Conservation (phyloP, 1,140 invertebrate species). For the Chironomus striatipennis region DNA sequence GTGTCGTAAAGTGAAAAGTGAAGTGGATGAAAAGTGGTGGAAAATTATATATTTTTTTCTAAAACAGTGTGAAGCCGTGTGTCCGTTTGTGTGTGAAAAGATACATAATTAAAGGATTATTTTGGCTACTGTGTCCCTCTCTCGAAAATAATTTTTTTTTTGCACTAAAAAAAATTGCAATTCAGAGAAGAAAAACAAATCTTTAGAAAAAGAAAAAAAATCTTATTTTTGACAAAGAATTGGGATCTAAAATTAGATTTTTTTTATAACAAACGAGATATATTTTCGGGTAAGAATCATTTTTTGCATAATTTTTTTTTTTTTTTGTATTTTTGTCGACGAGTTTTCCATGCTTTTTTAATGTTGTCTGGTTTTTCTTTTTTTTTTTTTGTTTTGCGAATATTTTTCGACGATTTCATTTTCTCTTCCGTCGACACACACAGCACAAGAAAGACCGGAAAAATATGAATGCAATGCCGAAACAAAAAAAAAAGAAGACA, state of each 20-base stretch:
- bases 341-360: conserved; percentile 16
- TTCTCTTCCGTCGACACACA: neutral
- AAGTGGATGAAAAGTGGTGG: conserved; percentile 11
- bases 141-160: neutral
- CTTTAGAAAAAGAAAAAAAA: neutral
- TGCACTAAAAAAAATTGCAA: neutral
- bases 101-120: conserved; percentile 4
- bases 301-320: conserved; percentile 18
- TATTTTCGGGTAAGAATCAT: conserved; percentile 19
- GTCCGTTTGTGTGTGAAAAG: neutral
- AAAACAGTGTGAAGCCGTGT: neutral
- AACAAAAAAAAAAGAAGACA: neutral
- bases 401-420: neutral
- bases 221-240: neutral
- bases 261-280: conserved; percentile 8
- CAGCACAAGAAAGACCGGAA: neutral
- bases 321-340: neutral
- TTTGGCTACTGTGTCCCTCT: neutral
- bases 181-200: neutral
- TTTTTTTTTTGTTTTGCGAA: neutral
- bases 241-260: conserved; percentile 22
- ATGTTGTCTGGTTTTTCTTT: neutral
- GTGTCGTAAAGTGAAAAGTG: neutral
- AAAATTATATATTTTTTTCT: neutral
- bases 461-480: neutral